Base-by-base conservation (phyloP, 2,888 invertebrate species). In the Mimachlamys varia region DNA sequence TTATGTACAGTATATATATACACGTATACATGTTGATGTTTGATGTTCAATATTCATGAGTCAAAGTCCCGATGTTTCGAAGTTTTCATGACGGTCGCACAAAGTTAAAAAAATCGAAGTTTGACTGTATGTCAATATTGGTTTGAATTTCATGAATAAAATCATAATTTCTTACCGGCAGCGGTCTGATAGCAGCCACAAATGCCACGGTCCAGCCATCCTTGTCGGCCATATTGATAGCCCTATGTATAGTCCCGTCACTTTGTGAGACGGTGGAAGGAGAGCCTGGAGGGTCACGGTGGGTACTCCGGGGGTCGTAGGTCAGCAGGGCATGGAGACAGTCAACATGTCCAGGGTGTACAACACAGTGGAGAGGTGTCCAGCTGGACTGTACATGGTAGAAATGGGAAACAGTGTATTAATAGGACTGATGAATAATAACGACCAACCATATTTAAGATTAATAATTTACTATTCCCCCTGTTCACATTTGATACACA, bases 161-260 rank as follows among this genome's bases (percentile, higher is more conserved):
- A 22, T n/a, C 33, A 88, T 44, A 38, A 50, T 44, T 44, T 90
- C 93, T 90, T 92, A 94, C 94, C 50, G 92, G 92, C 89, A 93
- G 92, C 90, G 92, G 92, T 91, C 94, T 93, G 37, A 94, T 93
- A 49, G 96, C 95, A 62, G 96, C 96, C 89, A 96, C 91, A 91
- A 96, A 96, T n/a, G 93, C 93, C 10, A 95, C 90, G 12, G 95
- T 95, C 94, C 95, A 94, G 89, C 96, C 96, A 93, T 96, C 95
- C 89, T 94, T 94, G 92, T 95, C 95, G 55, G 94, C 92, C 49
- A 94, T 88, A 15, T 90, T 89, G 76, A 92, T 91, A 55, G 95
- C 93, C 87, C 94, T 91, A 37, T 92, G 91, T 90, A 92, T 91
- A 33, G 87, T 89, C 90, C 89, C 87, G 53, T 88, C 49, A 88